A percentile compares a stretch with the other conserved stretches of the same genome.
Evolutionary conservation across 2,797 vertebrate species (phyloP).

Genomic region (Hydrophis major): DNA sequence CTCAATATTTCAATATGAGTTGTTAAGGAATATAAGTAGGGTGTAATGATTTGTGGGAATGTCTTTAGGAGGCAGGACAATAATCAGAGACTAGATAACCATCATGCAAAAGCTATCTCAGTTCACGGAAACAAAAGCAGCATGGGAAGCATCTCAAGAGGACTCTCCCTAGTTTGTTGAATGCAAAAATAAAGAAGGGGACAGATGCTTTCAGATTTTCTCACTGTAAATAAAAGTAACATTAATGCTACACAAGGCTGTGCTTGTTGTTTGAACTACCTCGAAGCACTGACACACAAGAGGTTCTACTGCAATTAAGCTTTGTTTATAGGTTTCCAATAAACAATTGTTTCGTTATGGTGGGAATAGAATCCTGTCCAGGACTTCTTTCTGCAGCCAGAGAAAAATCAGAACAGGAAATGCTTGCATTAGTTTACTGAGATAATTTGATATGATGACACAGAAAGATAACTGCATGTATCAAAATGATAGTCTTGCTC

Average conservation of each 20-base stretch:
- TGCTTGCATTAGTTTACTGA: neutral
- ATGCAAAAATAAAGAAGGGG: neutral
- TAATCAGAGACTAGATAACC: neutral
- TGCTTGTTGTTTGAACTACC: neutral
- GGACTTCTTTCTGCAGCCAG: neutral
- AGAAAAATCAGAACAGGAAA: constrained; percentile 10
- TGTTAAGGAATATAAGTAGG: neutral
- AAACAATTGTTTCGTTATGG: neutral
- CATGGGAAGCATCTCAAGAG: neutral
- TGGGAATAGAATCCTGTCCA: neutral
- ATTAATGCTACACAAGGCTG: neutral
- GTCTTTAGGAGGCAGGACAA: neutral
- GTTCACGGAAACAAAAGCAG: neutral
- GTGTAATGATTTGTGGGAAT: neutral
- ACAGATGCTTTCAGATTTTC: neutral
- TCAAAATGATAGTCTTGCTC: neutral
- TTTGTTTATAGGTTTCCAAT: neutral
- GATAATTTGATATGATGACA: neutral
- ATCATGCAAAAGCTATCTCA: neutral
- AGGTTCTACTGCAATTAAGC: neutral
- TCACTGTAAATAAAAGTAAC: neutral
- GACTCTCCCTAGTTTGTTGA: neutral
- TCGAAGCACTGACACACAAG: neutral
- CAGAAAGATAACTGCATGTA: neutral
- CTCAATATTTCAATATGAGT: neutral